A percentile compares a stretch with the other conserved stretches of the same genome.
phyloP scores from a whole-genome alignment of 2,888 invertebrate genomes.

The Bembecia ichneumoniformis region DNA sequence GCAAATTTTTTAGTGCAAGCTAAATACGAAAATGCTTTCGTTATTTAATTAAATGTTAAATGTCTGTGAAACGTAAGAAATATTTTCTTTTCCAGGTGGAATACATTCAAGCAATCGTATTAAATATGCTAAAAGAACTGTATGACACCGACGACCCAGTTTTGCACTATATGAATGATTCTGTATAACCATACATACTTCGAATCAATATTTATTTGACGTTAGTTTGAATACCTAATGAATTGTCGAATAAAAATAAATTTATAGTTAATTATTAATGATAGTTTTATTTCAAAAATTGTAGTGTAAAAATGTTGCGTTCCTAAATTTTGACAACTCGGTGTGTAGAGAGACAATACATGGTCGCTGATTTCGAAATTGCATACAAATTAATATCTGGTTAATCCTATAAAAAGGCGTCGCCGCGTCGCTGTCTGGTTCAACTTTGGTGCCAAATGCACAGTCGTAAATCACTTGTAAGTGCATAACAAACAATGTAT shows the following conservation, averaged over 20 bases:
- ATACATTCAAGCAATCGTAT: slow-evolving; percentile 78
- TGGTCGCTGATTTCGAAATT: background rate
- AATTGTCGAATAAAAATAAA: no score
- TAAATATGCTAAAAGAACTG: slow-evolving; percentile 68
- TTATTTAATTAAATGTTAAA: no score
- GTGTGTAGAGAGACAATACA: background rate
- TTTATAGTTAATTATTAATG: no score
- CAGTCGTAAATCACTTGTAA: slow-evolving; percentile 37
- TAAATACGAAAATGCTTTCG: no score
- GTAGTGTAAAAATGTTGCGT: no score
- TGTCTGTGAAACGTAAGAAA: no score
- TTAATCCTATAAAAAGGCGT: slow-evolving; percentile 17
- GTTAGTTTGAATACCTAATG: no score
- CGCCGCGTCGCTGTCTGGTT: slow-evolving; percentile 19
- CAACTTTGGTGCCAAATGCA: slow-evolving; percentile 43
- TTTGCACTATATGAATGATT: slow-evolving; percentile 49
- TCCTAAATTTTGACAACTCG: no score
- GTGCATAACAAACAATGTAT: slow-evolving; percentile 27
- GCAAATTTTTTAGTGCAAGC: no score
- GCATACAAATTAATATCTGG: background rate
- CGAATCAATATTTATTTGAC: no score
- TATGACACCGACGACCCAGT: slow-evolving; percentile 66
- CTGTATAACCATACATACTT: background rate
- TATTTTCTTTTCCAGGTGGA: slow-evolving; percentile 74
- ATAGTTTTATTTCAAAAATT: no score